A percentile compares a stretch with the other conserved stretches of the same genome.
These are phyloP conservation scores for Drosophila bocqueti DNA, from an alignment of 1,140 invertebrate species.

Conservation along the genomic window DNA sequence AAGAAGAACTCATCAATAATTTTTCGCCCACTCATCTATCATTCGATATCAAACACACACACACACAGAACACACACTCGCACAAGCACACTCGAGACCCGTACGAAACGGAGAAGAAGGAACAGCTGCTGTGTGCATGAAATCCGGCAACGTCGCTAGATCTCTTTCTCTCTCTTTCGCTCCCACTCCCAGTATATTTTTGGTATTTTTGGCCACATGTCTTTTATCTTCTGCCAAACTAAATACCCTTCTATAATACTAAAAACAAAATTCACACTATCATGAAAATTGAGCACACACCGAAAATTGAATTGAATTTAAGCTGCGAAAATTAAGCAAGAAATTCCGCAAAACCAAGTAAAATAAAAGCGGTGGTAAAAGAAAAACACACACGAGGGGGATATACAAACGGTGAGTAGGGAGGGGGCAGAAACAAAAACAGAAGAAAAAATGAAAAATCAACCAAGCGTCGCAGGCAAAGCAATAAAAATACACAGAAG, in stretches of 20 bases:
- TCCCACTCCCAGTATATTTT: background rate
- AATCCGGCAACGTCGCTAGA: conserved; percentile 29
- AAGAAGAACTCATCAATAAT: conserved; percentile 45
- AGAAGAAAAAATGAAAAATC: conserved; percentile 45
- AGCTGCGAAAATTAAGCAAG: conserved; percentile 75
- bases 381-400: conserved; percentile 12
- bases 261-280: conserved; percentile 70
- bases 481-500: conserved; percentile 65
- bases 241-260: conserved; percentile 31
- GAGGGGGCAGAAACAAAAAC: conserved; percentile 14
- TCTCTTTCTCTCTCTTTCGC: background rate
- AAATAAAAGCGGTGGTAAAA: conserved; percentile 37
- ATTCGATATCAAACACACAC: conserved; percentile 29
- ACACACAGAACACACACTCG: conserved; percentile 24
- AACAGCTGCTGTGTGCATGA: conserved; percentile 26
- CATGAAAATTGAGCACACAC: conserved; percentile 57
- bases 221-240: conserved; percentile 8
- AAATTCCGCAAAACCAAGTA: conserved; percentile 61
- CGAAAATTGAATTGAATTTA: conserved; percentile 73
- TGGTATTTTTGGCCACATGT: conserved; percentile 37
- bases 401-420: background rate
- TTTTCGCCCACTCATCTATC: conserved; percentile 51
- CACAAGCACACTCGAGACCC: conserved; percentile 8
- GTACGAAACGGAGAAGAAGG: conserved; percentile 3
- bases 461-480: conserved; percentile 64